Conservation (phyloP, 2,888 invertebrate genomes). For the Sthenelais limicola region DNA sequence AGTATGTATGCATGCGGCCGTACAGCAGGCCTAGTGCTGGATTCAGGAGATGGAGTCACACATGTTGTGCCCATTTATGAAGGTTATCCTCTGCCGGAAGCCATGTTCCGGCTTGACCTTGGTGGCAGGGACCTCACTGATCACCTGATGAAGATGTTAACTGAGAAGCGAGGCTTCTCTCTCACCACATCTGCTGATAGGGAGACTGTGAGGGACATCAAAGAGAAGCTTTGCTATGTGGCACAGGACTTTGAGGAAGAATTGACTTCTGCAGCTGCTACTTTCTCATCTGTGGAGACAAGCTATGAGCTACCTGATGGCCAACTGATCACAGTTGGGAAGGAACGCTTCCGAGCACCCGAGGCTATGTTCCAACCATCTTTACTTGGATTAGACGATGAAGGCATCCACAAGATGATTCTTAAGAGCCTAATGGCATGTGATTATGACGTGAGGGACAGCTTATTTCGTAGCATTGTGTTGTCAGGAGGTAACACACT, state of each 20-base stretch:
- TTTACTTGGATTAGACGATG: constrained; percentile 67
- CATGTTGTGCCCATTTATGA: too few relatives aligned
- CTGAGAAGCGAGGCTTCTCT: constrained; percentile 57
- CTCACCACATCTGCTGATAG: background rate
- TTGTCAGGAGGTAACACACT: too few relatives aligned
- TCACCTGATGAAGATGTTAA: background rate
- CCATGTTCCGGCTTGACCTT: background rate
- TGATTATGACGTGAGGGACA: too few relatives aligned
- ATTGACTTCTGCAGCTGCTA: constrained; percentile 54
- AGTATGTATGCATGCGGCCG: background rate
- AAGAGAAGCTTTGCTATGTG: too few relatives aligned
- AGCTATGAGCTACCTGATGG: constrained; percentile 70
- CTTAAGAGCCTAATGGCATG: too few relatives aligned
- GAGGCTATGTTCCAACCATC: constrained; percentile 68
- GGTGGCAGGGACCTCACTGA: constrained; percentile 2
- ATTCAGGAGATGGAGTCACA: too few relatives aligned
- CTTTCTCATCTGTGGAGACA: constrained; percentile 63
- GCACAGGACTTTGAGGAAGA: background rate
- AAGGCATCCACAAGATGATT: too few relatives aligned
- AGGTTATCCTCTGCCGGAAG: background rate
- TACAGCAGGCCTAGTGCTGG: constrained; percentile 77
- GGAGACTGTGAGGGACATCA: constrained; percentile 73
- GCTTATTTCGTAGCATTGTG: too few relatives aligned
- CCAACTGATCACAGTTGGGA: constrained; percentile 69
- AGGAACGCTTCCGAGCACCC: constrained; percentile 67